Evolutionary conservation across 2,113 vertebrate species (phyloP).

Genomic region (Glaucidium brasilianum): DNA sequence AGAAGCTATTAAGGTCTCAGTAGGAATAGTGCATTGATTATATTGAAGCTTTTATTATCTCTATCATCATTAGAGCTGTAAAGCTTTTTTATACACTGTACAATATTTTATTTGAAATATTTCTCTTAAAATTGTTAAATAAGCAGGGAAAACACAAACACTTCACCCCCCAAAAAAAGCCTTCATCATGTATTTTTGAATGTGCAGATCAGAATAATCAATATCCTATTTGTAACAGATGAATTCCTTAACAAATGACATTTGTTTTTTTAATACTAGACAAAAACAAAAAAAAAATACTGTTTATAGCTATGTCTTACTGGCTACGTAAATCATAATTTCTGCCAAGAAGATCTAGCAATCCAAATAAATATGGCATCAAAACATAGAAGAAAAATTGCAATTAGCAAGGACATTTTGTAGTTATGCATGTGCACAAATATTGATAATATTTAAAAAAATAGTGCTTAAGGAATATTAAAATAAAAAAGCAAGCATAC

Average conservation of each 20-base stretch:
- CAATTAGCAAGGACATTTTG: not conserved
- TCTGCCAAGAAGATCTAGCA: not conserved
- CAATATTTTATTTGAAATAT: not conserved
- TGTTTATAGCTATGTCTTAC: not conserved
- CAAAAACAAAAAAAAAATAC: too few species aligned
- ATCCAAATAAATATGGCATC: not conserved
- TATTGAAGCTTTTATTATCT: not conserved
- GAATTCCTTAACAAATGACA: not conserved
- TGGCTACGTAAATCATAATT: not conserved
- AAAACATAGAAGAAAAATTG: not conserved
- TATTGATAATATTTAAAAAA: not conserved
- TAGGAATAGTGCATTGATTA: not conserved
- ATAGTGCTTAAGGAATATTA: not conserved
- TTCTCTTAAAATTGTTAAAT: not conserved
- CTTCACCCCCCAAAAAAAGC: rapidly evolving
- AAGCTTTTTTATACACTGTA: not conserved
- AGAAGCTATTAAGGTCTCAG: not conserved
- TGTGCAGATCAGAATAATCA: not conserved
- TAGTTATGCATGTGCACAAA: not conserved
- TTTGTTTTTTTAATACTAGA: not conserved
- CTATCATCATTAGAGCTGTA: not conserved
- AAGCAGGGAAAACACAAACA: not conserved
- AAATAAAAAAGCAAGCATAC: not conserved
- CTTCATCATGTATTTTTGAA: not conserved
- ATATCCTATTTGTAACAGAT: not conserved